Evolutionary conservation across 2,113 vertebrate genomes (phyloP).

Genomic region (Mus musculus): GRCm39 chr11:63668501-63669000

Average conservation of each 20-base stretch:
- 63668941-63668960: conserved; percentile 43
- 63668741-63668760: background rate
- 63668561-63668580: too few species aligned
- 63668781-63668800: background rate
- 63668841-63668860: background rate
- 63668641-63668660: too few species aligned
- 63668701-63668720: too few species aligned
- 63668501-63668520: background rate
- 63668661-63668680: rapidly evolving
- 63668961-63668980: conserved; percentile 59
- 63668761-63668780: background rate
- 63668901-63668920: conserved; percentile 26
- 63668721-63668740: background rate
- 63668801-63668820: background rate
- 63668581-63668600: too few species aligned
- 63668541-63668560: background rate
- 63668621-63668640: too few species aligned
- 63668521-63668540: background rate
- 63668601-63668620: too few species aligned
- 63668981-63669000: conserved; percentile 28
- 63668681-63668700: rapidly evolving
- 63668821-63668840: background rate
- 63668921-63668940: conserved; percentile 30
- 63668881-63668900: conserved; percentile 51
- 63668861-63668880: background rate